Conservation (phyloP, 2,888 invertebrate genomes). For the Leptura quadrifasciata region DNA sequence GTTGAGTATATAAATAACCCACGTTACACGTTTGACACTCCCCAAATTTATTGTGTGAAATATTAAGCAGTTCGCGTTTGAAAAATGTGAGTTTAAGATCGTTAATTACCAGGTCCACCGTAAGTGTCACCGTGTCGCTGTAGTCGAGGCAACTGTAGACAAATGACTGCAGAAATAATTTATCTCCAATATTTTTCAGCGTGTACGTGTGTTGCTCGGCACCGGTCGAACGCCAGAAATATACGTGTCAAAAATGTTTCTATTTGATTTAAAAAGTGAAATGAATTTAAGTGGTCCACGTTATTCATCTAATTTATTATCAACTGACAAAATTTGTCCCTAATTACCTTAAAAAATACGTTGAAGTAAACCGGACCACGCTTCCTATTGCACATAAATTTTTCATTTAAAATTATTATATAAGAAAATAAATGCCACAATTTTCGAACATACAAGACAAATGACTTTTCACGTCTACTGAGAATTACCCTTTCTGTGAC, state of each 20-base stretch:
- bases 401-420: too few species aligned
- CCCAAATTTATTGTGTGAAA: conserved; percentile 73
- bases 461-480: too few species aligned
- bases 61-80: conserved; percentile 72
- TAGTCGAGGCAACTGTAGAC: conserved; percentile 71
- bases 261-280: conserved; percentile 20
- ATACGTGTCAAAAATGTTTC: conserved; percentile 53
- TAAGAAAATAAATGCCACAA: too few species aligned
- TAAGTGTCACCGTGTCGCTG: conserved; percentile 72
- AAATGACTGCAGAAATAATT: conserved; percentile 72
- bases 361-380: too few species aligned
- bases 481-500: too few species aligned
- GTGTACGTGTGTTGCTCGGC: conserved; percentile 42
- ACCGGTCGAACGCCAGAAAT: conserved; percentile 54
- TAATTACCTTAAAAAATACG: not conserved
- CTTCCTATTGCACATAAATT: too few species aligned
- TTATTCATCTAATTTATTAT: not conserved
- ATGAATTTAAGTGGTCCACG: not conserved
- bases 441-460: too few species aligned
- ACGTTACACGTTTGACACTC: conserved; percentile 69
- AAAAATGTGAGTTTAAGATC: conserved; percentile 73
- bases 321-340: not conserved
- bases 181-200: conserved; percentile 65
- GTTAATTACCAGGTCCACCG: conserved; percentile 73
- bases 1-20: conserved; percentile 64